Conservation (phyloP, 1,140 invertebrate genomes). For the Homalodisca vitripennis region DNA sequence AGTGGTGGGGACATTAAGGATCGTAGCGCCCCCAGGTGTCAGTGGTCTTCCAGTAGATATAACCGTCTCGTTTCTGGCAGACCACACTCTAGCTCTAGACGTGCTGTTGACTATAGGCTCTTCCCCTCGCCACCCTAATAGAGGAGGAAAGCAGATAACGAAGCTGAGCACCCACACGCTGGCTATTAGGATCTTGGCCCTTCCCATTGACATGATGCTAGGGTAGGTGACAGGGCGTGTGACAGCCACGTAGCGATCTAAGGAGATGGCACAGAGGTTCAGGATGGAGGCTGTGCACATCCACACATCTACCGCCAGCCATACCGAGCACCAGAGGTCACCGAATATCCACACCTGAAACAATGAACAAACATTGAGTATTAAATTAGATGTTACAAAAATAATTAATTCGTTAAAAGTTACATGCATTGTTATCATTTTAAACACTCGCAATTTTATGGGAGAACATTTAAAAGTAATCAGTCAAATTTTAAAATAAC, state of each 20-base stretch:
- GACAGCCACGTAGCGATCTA: constrained; percentile 93
- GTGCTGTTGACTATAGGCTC: constrained; percentile 13
- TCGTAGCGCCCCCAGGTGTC: constrained; percentile 22
- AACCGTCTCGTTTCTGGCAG: constrained; percentile 26
- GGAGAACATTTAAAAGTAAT: too few species aligned
- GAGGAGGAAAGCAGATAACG: constrained; percentile 93
- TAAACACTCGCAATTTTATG: too few species aligned
- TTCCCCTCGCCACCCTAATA: constrained; percentile 91
- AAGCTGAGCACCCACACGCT: constrained; percentile 93
- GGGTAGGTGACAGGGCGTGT: constrained; percentile 92
- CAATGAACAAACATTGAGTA: background rate
- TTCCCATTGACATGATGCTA: constrained; percentile 84
- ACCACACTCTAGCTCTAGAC: background rate
- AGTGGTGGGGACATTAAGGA: background rate
- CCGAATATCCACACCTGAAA: constrained; percentile 90
- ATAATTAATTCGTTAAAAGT: too few species aligned
- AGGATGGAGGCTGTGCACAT: constrained; percentile 95
- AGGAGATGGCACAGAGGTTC: constrained; percentile 87
- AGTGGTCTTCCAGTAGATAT: constrained; percentile 9
- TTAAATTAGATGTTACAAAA: background rate
- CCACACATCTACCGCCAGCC: constrained; percentile 94
- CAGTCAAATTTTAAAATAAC: too few species aligned
- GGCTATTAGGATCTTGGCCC: constrained; percentile 86
- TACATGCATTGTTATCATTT: too few species aligned
- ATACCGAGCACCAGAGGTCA: constrained; percentile 87